These are phyloP conservation scores for Apogon talboti DNA, from an alignment of 2,797 vertebrate species.

Conservation along the genomic window DNA sequence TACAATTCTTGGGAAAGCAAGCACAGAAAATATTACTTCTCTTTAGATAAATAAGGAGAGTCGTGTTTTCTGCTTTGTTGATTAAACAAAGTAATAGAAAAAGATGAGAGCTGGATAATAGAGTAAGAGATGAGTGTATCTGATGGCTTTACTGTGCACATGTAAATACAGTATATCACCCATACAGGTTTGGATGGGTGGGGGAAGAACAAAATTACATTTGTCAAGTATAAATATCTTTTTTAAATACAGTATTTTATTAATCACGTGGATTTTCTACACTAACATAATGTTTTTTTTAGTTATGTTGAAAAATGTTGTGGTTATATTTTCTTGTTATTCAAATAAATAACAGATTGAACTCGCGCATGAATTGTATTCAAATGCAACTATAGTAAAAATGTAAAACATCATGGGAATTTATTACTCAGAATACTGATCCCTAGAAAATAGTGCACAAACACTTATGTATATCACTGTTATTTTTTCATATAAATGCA, in stretches of 20 bases:
- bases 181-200: neutral
- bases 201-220: neutral
- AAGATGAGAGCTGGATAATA: too few species aligned
- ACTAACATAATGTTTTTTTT: constrained; percentile 31
- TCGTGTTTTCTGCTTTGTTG: constrained; percentile 5
- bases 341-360: neutral
- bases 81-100: constrained; percentile 8
- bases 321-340: constrained; percentile 46
- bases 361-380: too few species aligned
- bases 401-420: too few species aligned
- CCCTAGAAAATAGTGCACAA: too few species aligned
- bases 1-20: constrained; percentile 44
- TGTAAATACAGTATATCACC: neutral
- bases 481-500: neutral
- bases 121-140: neutral
- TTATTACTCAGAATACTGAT: too few species aligned
- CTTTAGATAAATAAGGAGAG: constrained; percentile 9
- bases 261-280: constrained; percentile 33
- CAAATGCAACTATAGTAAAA: too few species aligned
- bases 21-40: constrained; percentile 16
- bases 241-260: constrained; percentile 49
- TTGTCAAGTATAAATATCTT: constrained; percentile 21
- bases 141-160: constrained; percentile 28
- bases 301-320: constrained; percentile 6
- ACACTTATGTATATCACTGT: neutral